phyloP scores from a whole-genome alignment of 2,113 vertebrate species.

The Hyla sarda region DNA sequence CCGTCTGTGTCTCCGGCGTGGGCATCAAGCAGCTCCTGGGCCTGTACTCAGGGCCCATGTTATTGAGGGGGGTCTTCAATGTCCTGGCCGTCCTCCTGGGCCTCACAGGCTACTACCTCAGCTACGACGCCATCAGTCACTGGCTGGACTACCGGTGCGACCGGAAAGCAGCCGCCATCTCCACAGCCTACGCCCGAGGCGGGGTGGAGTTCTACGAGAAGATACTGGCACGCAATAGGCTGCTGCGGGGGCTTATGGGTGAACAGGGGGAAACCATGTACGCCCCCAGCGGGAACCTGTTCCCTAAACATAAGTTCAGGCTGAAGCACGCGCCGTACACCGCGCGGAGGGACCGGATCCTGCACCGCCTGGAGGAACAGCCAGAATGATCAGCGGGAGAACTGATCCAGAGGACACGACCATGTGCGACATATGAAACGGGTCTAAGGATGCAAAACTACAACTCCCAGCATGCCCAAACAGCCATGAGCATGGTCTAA shows the following conservation, averaged over 20 bases:
- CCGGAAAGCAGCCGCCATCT: conserved; percentile 77
- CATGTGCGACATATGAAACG: background rate
- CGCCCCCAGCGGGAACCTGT: conserved; percentile 84
- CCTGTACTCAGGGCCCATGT: conserved; percentile 71
- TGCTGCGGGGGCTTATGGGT: conserved; percentile 84
- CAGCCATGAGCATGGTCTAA: too few species aligned
- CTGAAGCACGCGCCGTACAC: conserved; percentile 88
- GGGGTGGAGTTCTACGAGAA: conserved; percentile 94
- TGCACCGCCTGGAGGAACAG: conserved; percentile 63
- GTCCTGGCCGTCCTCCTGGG: conserved; percentile 71
- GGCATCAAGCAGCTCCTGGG: conserved; percentile 81
- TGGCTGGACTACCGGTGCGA: conserved; percentile 84
- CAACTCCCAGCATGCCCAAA: too few species aligned
- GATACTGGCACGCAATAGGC: conserved; percentile 82
- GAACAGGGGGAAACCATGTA: conserved; percentile 80
- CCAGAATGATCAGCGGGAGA: background rate
- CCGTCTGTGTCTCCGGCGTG: conserved; percentile 77
- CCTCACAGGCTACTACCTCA: conserved; percentile 76
- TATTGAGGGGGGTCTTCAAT: conserved; percentile 77
- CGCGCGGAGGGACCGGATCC: conserved; percentile 79
- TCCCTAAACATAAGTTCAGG: conserved; percentile 81
- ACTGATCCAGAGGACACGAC: background rate
- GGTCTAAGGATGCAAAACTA: too few species aligned
- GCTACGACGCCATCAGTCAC: conserved; percentile 76
- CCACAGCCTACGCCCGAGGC: conserved; percentile 79